Evolutionary conservation across 2,797 vertebrate genomes (phyloP).

Genomic region (Chelon labrosus): DNA sequence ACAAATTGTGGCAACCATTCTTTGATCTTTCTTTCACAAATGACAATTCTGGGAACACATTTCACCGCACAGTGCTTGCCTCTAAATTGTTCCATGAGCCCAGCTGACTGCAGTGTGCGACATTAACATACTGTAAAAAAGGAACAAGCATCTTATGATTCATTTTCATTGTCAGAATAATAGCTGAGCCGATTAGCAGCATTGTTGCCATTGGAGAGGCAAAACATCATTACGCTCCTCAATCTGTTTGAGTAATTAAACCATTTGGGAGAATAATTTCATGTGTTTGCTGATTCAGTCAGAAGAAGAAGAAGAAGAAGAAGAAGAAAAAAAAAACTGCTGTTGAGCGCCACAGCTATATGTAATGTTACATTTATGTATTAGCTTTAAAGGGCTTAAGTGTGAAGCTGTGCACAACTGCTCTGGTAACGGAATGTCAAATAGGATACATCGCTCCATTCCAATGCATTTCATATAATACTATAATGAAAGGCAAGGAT

Average conservation of each 20-base stretch:
- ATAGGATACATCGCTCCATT: conserved; percentile 82
- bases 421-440: conserved; percentile 84
- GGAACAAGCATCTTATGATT: conserved; percentile 76
- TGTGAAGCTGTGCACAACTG: conserved; percentile 83
- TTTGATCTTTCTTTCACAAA: conserved; percentile 42
- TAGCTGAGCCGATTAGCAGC: conserved; percentile 81
- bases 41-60: conserved; percentile 33
- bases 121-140: conserved; percentile 74
- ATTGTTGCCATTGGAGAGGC: conserved; percentile 78
- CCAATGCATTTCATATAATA: conserved; percentile 83
- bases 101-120: conserved; percentile 56
- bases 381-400: conserved; percentile 86
- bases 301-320: conserved; percentile 14
- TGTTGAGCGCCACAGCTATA: conserved; percentile 70
- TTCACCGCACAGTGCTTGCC: conserved; percentile 16
- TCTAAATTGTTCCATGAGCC: conserved; percentile 50
- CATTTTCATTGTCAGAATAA: conserved; percentile 79
- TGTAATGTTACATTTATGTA: conserved; percentile 85
- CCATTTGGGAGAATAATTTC: conserved; percentile 75
- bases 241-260: conserved; percentile 84
- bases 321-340: conserved; percentile 36
- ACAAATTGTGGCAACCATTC: conserved; percentile 11
- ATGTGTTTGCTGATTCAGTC: conserved; percentile 76
- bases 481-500: conserved; percentile 83
- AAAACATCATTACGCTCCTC: conserved; percentile 81